Evolutionary conservation across 2,888 invertebrate species (phyloP).

Genomic region (Cosmopolites sordidus): DNA sequence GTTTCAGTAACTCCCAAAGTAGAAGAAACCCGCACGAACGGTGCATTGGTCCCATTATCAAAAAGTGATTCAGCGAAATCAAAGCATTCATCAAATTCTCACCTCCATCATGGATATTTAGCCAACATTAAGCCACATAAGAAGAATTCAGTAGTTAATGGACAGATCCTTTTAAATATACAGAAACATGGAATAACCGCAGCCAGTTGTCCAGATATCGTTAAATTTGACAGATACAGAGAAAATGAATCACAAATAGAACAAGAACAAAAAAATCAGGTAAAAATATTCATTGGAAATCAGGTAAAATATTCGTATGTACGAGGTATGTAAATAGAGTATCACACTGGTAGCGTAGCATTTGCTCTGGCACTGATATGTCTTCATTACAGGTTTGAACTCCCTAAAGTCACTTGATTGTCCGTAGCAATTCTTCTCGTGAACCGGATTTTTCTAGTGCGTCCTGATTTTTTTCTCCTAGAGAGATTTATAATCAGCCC

Average conservation of each 20-base stretch:
- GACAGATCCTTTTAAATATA: slow-evolving; percentile 78
- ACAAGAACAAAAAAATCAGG: slow-evolving; percentile 58
- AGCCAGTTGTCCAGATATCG: slow-evolving; percentile 79
- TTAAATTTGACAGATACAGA: no score
- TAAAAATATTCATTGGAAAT: slow-evolving; percentile 2
- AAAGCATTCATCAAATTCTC: slow-evolving; percentile 31
- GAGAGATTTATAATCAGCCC: no score
- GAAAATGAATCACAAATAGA: slow-evolving; percentile 38
- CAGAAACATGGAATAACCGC: slow-evolving; percentile 75
- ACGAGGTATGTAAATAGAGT: no score
- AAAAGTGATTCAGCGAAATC: slow-evolving; percentile 19
- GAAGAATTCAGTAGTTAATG: slow-evolving; percentile 76
- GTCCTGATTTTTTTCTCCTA: no score
- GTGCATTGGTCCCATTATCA: slow-evolving; percentile 7
- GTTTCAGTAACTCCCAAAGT: slow-evolving; percentile 15
- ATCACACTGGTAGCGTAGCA: no score
- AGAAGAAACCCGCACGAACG: slow-evolving; percentile 1
- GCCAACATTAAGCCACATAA: slow-evolving; percentile 64
- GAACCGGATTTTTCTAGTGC: no score
- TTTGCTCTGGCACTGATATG: no score
- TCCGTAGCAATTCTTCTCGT: no score
- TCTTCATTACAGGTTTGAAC: no score
- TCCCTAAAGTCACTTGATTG: no score
- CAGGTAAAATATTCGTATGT: no score
- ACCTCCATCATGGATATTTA: slow-evolving; percentile 60